Evolutionary conservation across 35 echinoderm and acorn worm genomes (phyloP), one percentile per base, ranked within the genome.

Genomic region (Hemicentrotus pulcherrimus): DNA sequence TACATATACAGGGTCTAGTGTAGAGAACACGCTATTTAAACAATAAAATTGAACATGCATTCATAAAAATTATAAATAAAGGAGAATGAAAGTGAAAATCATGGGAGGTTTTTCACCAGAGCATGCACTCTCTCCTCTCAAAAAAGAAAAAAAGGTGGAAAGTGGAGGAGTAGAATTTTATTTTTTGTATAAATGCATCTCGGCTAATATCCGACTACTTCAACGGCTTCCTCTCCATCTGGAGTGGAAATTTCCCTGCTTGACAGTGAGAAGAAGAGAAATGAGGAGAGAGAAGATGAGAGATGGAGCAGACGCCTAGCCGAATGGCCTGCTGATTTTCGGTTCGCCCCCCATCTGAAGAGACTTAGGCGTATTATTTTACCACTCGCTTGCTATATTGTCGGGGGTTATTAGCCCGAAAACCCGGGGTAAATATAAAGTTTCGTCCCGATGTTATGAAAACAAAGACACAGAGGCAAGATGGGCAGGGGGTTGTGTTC

Each of bases 341-440:
- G 22, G 48, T 13, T 47, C 86, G 9, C 31, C 32, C 32, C 48
- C 48, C 46, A 58, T 93, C 47, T 55, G 48, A 93, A 93, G 91
- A 18, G 91, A 24, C 91, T 58, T 13, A 16, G 46, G 32, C 32
- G 46, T 93, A 93, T 93, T 93, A 93, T 93, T 93, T 93, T 93
- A 93, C 91, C 91, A 93, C 91, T 93, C 91, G 48, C 91, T 93
- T 28, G 65, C 65, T 78, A 78, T 78, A 78, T 28, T 58, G 91
- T 50, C 48, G 91, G 91, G 91, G 91, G 91, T 93, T 93, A 93
- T 93, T 93, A 93, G 91, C 91, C 91, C 91, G 48, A 93, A 58
- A 93, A 93, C 48, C 46, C 91, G 13, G 91, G 48, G 91, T 58
- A 93, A 93, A 93, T 93, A 93, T 93, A 93, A 47, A 93, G 46